Percentiles rank a stretch among this genome's conserved stretches.
These are phyloP conservation scores for Amazona guildingii DNA, from an alignment of 2,113 vertebrate species.

Conservation along the genomic window DNA sequence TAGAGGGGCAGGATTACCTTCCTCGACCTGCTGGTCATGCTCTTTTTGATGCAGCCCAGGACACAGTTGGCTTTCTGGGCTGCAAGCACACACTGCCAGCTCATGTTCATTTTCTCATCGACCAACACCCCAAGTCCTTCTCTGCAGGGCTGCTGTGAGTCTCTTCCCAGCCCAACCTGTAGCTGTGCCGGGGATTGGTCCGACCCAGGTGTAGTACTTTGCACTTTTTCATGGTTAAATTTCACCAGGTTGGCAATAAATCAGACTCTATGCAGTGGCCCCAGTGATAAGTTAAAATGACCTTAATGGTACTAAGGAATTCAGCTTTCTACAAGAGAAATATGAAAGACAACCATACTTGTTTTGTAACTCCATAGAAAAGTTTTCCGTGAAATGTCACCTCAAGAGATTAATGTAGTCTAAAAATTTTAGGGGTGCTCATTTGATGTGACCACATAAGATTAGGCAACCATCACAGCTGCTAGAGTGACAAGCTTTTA, in stretches of 20 bases:
- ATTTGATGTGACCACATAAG: background rate
- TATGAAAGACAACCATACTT: background rate
- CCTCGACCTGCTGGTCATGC: no score
- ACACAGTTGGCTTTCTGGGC: no score
- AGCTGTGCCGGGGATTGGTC: no score
- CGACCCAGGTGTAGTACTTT: no score
- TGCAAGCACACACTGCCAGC: no score
- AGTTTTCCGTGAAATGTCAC: background rate
- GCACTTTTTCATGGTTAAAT: no score
- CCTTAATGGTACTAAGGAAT: background rate
- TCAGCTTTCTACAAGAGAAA: background rate
- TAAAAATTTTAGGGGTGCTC: background rate
- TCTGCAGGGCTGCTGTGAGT: no score
- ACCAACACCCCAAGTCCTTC: no score
- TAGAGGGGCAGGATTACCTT: no score
- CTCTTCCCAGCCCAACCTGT: no score
- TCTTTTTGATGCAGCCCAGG: no score
- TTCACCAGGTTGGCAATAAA: background rate
- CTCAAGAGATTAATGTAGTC: background rate
- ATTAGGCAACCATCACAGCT: background rate
- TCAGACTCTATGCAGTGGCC: background rate
- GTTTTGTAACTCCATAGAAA: background rate
- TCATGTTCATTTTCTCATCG: no score
- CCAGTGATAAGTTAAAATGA: background rate
- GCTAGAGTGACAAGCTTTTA: background rate